A percentile compares a stretch with the other conserved stretches of the same genome.
phyloP scores from a whole-genome alignment of 2,113 vertebrate genomes.

The Rhodinocichla rosea region DNA sequence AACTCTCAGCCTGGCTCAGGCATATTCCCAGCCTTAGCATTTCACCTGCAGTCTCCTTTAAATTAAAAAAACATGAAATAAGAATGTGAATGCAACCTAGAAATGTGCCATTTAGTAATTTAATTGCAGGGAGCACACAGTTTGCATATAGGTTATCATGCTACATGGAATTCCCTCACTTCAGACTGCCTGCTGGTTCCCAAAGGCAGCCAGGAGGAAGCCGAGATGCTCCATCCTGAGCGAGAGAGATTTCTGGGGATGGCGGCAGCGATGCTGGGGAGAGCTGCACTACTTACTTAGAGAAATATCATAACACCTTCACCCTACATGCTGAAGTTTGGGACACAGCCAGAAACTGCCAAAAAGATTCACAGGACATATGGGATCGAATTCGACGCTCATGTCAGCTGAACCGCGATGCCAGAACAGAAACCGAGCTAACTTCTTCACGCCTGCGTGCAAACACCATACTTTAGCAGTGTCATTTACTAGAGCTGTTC shows the following conservation, averaged over 20 bases:
- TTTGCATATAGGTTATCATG: not conserved
- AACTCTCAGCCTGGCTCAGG: not conserved
- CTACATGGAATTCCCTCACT: not conserved
- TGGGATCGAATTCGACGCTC: constrained; percentile 38
- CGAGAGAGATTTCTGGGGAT: not conserved
- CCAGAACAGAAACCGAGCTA: constrained; percentile 53
- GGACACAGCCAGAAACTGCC: constrained; percentile 56
- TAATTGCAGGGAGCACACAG: not conserved
- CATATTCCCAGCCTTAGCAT: not conserved
- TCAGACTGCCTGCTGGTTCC: not conserved
- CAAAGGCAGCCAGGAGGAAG: not conserved
- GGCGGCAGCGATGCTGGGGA: not conserved
- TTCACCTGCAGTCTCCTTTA: not conserved
- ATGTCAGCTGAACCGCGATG: constrained; percentile 42
- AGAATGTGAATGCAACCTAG: not conserved
- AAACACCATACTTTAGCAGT: constrained; percentile 35
- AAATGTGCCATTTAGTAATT: not conserved
- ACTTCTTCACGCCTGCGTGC: constrained; percentile 38
- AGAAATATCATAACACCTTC: constrained; percentile 44
- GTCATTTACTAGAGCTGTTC: constrained; percentile 47
- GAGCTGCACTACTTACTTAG: constrained; percentile 16
- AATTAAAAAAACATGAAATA: not conserved
- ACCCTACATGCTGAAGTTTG: constrained; percentile 55
- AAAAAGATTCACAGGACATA: constrained; percentile 61
- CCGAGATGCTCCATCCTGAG: not conserved